These are phyloP conservation scores for Symphodus melops DNA, from an alignment of 2,113 vertebrate species.

Conservation along the genomic window DNA sequence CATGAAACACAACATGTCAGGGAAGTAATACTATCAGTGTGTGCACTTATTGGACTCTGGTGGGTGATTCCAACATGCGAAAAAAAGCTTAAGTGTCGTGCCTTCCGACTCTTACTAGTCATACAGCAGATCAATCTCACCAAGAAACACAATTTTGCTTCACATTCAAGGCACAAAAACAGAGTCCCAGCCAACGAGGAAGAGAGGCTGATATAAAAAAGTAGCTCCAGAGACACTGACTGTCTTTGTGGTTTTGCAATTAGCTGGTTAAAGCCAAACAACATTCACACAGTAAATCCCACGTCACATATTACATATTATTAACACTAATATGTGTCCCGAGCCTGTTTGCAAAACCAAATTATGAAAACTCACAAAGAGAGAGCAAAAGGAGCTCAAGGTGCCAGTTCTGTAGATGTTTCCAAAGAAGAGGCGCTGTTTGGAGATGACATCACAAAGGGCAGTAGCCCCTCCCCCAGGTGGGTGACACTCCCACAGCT, in stretches of 20 bases:
- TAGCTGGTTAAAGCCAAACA: background rate
- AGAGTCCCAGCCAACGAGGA: slow-evolving; percentile 11
- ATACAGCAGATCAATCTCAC: slow-evolving; percentile 69
- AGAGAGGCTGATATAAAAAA: slow-evolving; percentile 19
- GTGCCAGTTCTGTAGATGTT: too few species aligned
- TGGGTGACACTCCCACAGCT: too few species aligned
- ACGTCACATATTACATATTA: background rate
- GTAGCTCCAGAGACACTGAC: background rate
- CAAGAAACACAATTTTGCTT: slow-evolving; percentile 50
- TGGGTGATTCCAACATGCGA: slow-evolving; percentile 61
- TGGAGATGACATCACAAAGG: too few species aligned
- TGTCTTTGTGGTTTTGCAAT: background rate
- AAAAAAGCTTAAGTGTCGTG: slow-evolving; percentile 22
- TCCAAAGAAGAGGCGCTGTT: too few species aligned
- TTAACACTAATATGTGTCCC: too few species aligned
- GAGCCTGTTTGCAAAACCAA: too few species aligned
- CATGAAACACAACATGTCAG: slow-evolving; percentile 26
- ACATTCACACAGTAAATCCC: background rate
- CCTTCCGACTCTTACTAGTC: slow-evolving; percentile 53
- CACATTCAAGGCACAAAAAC: slow-evolving; percentile 60
- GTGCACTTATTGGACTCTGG: slow-evolving; percentile 66
- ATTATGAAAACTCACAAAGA: too few species aligned
- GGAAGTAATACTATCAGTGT: slow-evolving; percentile 44
- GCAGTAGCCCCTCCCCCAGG: too few species aligned
- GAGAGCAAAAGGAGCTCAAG: too few species aligned